phyloP scores from a whole-genome alignment of 2,888 invertebrate genomes.

The Blomia tropicalis region DNA sequence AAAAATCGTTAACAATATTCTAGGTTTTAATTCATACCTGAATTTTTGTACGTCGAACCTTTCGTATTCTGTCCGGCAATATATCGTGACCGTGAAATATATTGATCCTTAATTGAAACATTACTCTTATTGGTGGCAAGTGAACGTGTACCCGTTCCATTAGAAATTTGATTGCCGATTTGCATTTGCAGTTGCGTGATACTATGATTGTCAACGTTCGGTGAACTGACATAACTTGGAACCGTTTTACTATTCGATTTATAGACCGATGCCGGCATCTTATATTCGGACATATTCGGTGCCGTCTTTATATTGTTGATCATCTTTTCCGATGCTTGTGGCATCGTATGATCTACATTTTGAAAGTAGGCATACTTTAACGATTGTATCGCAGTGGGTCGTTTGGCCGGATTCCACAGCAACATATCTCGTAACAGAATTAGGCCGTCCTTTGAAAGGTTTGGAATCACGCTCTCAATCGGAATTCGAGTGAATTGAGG shows the following conservation, averaged over 20 bases:
- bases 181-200: conserved; percentile 22
- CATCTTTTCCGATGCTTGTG: neutral
- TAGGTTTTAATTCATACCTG: conserved; percentile 10
- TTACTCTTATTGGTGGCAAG: conserved; percentile 7
- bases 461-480: conserved; percentile 54
- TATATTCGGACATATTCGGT: conserved; percentile 2
- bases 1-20: neutral
- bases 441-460: conserved; percentile 64
- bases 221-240: neutral
- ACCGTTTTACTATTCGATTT: neutral
- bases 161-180: conserved; percentile 3
- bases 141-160: neutral
- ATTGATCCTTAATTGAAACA: conserved; percentile 51
- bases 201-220: conserved; percentile 20
- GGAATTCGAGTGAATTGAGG: conserved; percentile 70
- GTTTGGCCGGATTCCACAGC: conserved; percentile 74
- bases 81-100: conserved; percentile 60
- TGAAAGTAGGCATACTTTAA: conserved; percentile 23
- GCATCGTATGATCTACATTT: neutral
- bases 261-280: neutral
- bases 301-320: conserved; percentile 32
- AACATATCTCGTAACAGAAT: conserved; percentile 68
- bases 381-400: conserved; percentile 57
- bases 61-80: conserved; percentile 46
- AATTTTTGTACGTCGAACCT: conserved; percentile 27